Percentiles rank a stretch among this genome's conserved stretches.
Evolutionary conservation across 2,888 invertebrate genomes (phyloP).

Genomic region (Drosophila infuscata): DNA sequence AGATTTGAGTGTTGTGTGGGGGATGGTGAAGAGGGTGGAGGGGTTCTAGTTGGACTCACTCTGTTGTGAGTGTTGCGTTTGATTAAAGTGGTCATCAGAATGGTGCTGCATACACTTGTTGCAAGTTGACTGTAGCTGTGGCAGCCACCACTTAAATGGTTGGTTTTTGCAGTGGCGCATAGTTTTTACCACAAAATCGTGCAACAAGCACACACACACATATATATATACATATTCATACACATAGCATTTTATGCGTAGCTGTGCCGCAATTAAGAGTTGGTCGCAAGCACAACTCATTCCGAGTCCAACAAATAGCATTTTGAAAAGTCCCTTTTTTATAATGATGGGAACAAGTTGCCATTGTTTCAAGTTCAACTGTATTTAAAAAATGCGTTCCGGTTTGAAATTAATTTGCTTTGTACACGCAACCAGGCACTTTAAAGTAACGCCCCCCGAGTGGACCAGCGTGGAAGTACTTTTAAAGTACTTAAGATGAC

Average conservation of each 20-base stretch:
- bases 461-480: not conserved
- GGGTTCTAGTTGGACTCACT: not conserved
- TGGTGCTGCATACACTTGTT: slow-evolving; percentile 22
- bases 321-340: not conserved
- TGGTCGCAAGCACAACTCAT: not conserved
- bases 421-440: slow-evolving; percentile 36
- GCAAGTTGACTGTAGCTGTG: not conserved
- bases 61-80: slow-evolving; percentile 40
- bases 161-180: slow-evolving; percentile 13
- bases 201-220: not conserved
- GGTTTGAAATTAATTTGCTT: slow-evolving; percentile 44
- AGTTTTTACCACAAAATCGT: slow-evolving; percentile 27
- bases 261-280: slow-evolving; percentile 51
- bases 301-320: slow-evolving; percentile 2
- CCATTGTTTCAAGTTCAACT: slow-evolving; percentile 39
- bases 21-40: not conserved
- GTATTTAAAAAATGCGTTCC: slow-evolving; percentile 43
- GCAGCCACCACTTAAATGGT: slow-evolving; percentile 23
- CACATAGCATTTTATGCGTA: slow-evolving; percentile 39
- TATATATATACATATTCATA: slow-evolving; percentile 1
- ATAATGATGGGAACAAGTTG: slow-evolving; percentile 53
- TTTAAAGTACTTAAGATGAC: slow-evolving; percentile 14
- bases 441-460: not conserved
- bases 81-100: slow-evolving; percentile 47
- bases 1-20: not conserved